These are phyloP conservation scores for Hormaphis cornu DNA, from an alignment of 1,140 invertebrate genomes.

Conservation along the genomic window DNA sequence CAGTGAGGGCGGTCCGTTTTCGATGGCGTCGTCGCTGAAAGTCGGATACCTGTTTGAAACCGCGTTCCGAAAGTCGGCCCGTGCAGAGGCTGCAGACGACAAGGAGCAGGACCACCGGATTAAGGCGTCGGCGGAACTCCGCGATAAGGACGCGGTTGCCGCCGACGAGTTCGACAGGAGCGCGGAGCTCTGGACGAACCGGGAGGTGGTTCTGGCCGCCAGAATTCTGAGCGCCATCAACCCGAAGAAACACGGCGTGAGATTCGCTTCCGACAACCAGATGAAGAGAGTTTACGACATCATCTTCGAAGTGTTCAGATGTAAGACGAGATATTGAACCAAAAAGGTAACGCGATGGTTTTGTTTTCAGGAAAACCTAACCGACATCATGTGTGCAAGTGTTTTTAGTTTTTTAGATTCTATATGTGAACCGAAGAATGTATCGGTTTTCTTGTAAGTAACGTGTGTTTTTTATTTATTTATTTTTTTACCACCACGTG, in stretches of 20 bases:
- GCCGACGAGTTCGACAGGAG: constrained; percentile 11
- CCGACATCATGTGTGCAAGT: too few species aligned
- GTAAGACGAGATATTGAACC: neutral
- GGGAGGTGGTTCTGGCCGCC: neutral
- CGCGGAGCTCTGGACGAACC: constrained; percentile 4
- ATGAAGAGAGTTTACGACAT: constrained; percentile 24
- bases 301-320: constrained; percentile 24
- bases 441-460: too few species aligned
- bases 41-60: neutral
- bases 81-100: neutral
- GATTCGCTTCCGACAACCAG: constrained; percentile 6
- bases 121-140: neutral
- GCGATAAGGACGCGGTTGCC: neutral
- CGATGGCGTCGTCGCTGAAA: neutral
- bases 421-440: too few species aligned
- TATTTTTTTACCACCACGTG: too few species aligned
- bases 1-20: neutral
- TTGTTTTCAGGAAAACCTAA: too few species aligned
- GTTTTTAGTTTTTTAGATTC: too few species aligned
- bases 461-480: too few species aligned
- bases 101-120: too few species aligned
- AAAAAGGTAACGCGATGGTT: too few species aligned
- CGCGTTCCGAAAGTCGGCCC: neutral
- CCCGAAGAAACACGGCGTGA: constrained; percentile 13
- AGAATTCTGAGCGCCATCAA: neutral